Evolutionary conservation across 2,888 invertebrate species (phyloP).

Genomic region (Chalcis sispes): DNA sequence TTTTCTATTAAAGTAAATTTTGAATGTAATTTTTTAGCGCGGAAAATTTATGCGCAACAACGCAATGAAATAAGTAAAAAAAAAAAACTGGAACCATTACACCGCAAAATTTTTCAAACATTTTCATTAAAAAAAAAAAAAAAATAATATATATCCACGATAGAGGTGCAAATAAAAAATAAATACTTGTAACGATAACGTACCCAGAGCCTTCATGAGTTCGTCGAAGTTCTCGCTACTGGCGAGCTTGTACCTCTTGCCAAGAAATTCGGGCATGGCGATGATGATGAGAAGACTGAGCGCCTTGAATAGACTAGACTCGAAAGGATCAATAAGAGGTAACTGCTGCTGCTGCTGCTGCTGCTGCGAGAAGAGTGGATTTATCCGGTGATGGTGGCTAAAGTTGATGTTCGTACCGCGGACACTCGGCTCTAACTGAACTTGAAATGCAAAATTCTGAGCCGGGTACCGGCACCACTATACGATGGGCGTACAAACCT

Average conservation of each 20-base stretch:
- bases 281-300: not conserved
- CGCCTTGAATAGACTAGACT: no score
- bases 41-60: no score
- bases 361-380: not conserved
- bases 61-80: not conserved
- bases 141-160: not conserved
- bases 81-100: no score
- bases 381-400: not conserved
- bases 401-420: constrained; percentile 1
- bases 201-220: constrained; percentile 91
- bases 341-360: not conserved
- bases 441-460: constrained; percentile 31
- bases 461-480: constrained; percentile 56
- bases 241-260: constrained; percentile 89
- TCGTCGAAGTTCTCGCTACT: constrained; percentile 92
- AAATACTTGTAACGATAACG: constrained; percentile 74
- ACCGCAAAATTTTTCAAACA: no score
- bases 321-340: constrained; percentile 18
- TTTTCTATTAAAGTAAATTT: no score
- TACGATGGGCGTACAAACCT: no score
- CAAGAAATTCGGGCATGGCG: constrained; percentile 75
- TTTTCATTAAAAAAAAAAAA: no score
- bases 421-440: constrained; percentile 17
- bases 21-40: no score
- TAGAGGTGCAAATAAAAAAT: not conserved